Evolutionary conservation across 2,888 invertebrate genomes (phyloP).

Genomic region (Agonopterix subpropinquella): DNA sequence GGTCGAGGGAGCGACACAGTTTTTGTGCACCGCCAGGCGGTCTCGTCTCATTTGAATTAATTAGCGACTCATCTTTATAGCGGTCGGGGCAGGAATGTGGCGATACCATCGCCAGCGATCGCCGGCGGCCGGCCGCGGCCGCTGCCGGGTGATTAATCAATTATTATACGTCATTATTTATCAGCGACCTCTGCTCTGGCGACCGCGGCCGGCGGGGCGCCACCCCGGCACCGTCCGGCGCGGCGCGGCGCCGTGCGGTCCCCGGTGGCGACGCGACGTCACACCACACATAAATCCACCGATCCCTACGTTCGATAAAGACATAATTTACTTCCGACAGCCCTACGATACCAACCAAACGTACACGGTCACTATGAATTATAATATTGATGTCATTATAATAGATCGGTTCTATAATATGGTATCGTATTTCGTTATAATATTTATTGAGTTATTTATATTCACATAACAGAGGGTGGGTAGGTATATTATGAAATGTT

Average conservation of each 20-base stretch:
- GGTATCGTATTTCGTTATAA: no score
- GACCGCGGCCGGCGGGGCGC: conserved; percentile 25
- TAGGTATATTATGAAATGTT: no score
- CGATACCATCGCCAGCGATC: conserved; percentile 30
- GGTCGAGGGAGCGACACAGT: conserved; percentile 16
- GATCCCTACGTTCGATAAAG: conserved; percentile 44
- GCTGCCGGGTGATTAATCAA: conserved; percentile 49
- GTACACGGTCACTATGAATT: no score
- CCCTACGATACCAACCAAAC: no score
- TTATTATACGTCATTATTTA: conserved; percentile 67
- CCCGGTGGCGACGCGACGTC: not conserved
- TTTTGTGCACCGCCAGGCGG: conserved; percentile 30
- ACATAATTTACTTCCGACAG: conserved; percentile 50
- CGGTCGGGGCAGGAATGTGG: conserved; percentile 25
- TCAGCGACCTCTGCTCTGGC: conserved; percentile 15
- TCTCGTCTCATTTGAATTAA: conserved; percentile 57
- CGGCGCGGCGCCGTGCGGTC: conserved; percentile 6
- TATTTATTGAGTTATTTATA: no score
- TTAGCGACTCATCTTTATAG: conserved; percentile 50
- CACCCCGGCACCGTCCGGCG: conserved; percentile 10
- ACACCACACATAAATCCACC: conserved; percentile 33
- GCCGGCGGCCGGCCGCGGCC: conserved; percentile 13
- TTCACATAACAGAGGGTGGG: no score
- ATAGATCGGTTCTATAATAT: no score
- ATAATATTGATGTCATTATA: no score